Evolutionary conservation across 2,888 invertebrate species (phyloP), one percentile per base, ranked within the genome.

Genomic region (Drosophila multiciliata): DNA sequence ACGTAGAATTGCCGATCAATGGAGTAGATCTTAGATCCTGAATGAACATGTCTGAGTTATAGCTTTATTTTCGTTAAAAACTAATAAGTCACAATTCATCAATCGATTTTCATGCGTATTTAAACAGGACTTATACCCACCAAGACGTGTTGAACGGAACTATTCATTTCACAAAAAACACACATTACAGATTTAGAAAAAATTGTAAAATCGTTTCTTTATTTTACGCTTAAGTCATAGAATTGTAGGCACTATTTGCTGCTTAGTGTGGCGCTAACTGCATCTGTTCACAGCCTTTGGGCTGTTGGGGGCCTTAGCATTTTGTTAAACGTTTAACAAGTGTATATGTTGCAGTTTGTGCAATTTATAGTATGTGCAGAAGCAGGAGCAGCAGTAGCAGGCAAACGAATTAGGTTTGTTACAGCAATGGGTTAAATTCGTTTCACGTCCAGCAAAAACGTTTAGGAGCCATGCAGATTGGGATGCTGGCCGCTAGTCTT

Each of bases 401-500:
- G 33, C 35, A 63, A 11, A 17, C 26, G 32, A 45, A 53, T 60
- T 53, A 40, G 54, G 66, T 69, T 62, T 69, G 59, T 68, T 73
- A 52, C 59, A 64, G 65, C 68, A 70, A 80, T 72, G 33, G 61
- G 9, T 53, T 50, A 90, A 90, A 87, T 87, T 90, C 86, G 79
- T 87, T 84, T 87, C 89, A 90, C 87, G 73, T 75, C 66, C 71
- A 77, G 50, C 66, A 71, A 63, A 62, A 67, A 57, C 49, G 72
- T 83, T 89, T 91, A 91, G 73, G 89, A 84, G 78, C 91, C 91
- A 83, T 91, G 90, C 64, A 93, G 83, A 80, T 93, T 93, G 40
- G 92, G 93, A 90, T 93, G 93, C 66, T 92, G 91, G 4, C 92
- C 91, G 80, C 77, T 89, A 67, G 82, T 86, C 87, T 92, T 92